These are phyloP conservation scores for Ctenochaetus hawaiiensis DNA, from an alignment of 2,797 vertebrate genomes.

Conservation along the genomic window DNA sequence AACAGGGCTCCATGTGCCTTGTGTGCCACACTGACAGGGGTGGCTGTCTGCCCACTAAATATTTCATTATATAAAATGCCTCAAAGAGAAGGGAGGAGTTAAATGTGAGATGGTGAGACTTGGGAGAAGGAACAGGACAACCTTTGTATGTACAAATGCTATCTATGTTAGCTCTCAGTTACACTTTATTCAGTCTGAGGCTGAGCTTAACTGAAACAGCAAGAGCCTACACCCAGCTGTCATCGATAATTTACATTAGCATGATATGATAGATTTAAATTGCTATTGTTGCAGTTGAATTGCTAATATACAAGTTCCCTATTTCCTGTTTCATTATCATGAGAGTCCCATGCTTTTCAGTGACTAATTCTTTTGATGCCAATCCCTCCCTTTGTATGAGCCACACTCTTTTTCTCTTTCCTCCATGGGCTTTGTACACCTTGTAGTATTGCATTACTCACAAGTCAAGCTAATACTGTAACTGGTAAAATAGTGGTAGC, in stretches of 20 bases:
- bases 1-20: constrained; percentile 13
- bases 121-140: constrained; percentile 6
- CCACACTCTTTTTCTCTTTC: background rate
- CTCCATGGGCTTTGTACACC: constrained; percentile 13
- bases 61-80: constrained; percentile 54
- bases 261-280: constrained; percentile 22
- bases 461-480: constrained; percentile 41
- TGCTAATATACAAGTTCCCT: constrained; percentile 13
- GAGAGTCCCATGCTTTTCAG: background rate
- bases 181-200: constrained; percentile 17
- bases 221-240: constrained; percentile 2
- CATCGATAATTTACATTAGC: constrained; percentile 11
- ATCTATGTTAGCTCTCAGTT: constrained; percentile 39
- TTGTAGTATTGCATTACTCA: constrained; percentile 34
- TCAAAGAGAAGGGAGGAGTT: constrained; percentile 25
- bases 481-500: constrained; percentile 63
- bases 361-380: constrained; percentile 3
- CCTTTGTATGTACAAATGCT: constrained; percentile 36
- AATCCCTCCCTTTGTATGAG: background rate
- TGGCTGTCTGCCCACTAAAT: constrained; percentile 57
- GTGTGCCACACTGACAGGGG: constrained; percentile 35
- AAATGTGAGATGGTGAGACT: constrained; percentile 29
- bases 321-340: constrained; percentile 6
- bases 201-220: constrained; percentile 47
- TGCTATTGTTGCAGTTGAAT: background rate